phyloP scores from a whole-genome alignment of 2,888 invertebrate species.

The Nebria salina region DNA sequence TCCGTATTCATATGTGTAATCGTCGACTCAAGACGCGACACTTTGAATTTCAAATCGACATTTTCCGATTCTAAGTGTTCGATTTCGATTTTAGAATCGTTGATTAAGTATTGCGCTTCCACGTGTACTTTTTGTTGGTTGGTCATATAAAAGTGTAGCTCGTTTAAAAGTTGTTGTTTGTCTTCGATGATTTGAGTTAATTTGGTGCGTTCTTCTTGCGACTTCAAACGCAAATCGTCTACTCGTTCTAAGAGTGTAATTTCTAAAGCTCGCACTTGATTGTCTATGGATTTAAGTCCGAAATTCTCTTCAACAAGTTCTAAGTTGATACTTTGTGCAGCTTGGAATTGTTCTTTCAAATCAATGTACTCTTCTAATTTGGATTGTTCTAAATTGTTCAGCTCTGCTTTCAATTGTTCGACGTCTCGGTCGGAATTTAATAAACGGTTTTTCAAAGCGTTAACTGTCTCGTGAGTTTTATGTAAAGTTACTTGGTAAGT shows the following conservation, averaged over 20 bases:
- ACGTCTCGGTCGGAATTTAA: slow-evolving; percentile 70
- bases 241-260: slow-evolving; percentile 54
- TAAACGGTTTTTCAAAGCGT: slow-evolving; percentile 68
- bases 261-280: slow-evolving; percentile 54
- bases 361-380: slow-evolving; percentile 56
- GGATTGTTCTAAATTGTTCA: slow-evolving; percentile 56
- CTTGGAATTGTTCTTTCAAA: slow-evolving; percentile 54
- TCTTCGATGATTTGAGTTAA: slow-evolving; percentile 19
- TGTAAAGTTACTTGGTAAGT: slow-evolving; percentile 70
- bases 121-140: slow-evolving; percentile 50
- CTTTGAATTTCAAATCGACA: slow-evolving; percentile 29
- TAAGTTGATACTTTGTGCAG: slow-evolving; percentile 54
- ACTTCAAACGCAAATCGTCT: slow-evolving; percentile 48
- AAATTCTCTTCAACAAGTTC: slow-evolving; percentile 58
- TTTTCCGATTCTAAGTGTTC: slow-evolving; percentile 48
- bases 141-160: slow-evolving; percentile 43
- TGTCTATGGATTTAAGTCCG: slow-evolving; percentile 51
- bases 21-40: slow-evolving; percentile 17
- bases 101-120: slow-evolving; percentile 52
- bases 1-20: slow-evolving; percentile 3
- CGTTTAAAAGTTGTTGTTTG: slow-evolving; percentile 27
- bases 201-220: slow-evolving; percentile 32
- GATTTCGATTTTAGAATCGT: slow-evolving; percentile 49
- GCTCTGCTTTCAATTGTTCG: slow-evolving; percentile 65
- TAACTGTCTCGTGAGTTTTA: slow-evolving; percentile 68